Conservation (phyloP, 53 echinoderm and acorn worm species). For the Apostichopus leukothele region DNA sequence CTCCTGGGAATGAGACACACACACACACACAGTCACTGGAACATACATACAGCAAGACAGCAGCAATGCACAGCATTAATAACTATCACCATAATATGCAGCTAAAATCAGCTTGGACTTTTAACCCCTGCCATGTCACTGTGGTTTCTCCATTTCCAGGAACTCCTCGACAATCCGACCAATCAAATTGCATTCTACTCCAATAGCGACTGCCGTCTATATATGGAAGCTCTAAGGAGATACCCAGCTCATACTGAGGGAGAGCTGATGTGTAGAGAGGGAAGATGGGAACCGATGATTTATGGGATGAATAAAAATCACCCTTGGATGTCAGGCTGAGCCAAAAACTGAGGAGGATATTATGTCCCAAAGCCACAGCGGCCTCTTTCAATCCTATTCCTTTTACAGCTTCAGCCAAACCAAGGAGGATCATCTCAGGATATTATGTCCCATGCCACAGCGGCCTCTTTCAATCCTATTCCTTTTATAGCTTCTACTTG, state of each 20-base stretch:
- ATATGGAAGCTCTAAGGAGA: slow-evolving; percentile 36
- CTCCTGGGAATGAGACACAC: no score
- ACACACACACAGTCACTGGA: no score
- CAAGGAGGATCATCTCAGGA: no score
- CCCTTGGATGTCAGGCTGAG: not conserved
- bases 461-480: not conserved
- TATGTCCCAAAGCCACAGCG: not conserved
- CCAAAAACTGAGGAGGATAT: not conserved
- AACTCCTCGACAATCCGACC: not conserved
- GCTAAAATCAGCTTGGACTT: not conserved
- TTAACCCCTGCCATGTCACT: not conserved
- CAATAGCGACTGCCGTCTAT: slow-evolving; percentile 14
- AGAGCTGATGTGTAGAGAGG: not conserved
- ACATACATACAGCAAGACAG: no score
- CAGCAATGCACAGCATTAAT: no score
- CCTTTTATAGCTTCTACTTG: no score
- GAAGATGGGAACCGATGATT: not conserved
- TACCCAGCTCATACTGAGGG: not conserved
- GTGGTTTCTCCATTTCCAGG: slow-evolving; percentile 23
- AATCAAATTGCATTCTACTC: slow-evolving; percentile 14
- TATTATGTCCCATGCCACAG: not conserved
- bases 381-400: not conserved
- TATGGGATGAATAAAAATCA: not conserved
- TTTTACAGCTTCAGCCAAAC: not conserved
- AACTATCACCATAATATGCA: no score